A percentile compares a stretch with the other conserved stretches of the same genome.
Conservation (phyloP, 2,113 vertebrate species). For the Sterrhoptilus dennistouni region DNA sequence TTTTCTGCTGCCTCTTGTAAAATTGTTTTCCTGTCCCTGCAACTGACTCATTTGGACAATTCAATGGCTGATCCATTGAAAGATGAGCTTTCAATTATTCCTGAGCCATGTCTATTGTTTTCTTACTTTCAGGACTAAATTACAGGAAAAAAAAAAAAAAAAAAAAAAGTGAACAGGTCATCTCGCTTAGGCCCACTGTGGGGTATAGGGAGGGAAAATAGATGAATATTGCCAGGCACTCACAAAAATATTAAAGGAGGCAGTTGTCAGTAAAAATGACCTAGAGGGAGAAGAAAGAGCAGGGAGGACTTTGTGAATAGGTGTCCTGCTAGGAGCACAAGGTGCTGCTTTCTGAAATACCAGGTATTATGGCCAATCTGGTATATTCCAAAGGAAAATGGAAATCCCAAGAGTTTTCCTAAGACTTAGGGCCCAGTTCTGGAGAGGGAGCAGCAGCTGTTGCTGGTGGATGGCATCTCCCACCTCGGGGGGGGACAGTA, state of each 20-base stretch:
- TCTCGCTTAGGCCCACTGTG: neutral
- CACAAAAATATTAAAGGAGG: neutral
- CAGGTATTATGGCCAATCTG: neutral
- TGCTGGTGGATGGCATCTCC: neutral
- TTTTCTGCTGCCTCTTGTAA: neutral
- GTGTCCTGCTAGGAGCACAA: neutral
- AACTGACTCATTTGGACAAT: neutral
- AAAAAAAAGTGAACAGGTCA: neutral
- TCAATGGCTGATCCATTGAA: neutral
- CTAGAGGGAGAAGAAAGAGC: neutral
- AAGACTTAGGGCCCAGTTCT: neutral
- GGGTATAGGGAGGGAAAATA: neutral
- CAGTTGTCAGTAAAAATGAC: neutral
- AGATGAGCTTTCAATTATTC: neutral
- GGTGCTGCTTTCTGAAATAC: neutral
- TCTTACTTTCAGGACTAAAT: neutral
- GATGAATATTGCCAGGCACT: neutral
- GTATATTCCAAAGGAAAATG: neutral
- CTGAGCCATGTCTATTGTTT: neutral
- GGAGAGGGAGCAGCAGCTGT: neutral
- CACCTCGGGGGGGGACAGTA: neutral
- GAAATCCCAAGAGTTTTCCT: neutral
- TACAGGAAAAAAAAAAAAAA: neutral
- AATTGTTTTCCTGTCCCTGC: neutral
- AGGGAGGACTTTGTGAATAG: neutral